Conservation (phyloP, 2,888 invertebrate species). For the Phyto melanocephala region DNA sequence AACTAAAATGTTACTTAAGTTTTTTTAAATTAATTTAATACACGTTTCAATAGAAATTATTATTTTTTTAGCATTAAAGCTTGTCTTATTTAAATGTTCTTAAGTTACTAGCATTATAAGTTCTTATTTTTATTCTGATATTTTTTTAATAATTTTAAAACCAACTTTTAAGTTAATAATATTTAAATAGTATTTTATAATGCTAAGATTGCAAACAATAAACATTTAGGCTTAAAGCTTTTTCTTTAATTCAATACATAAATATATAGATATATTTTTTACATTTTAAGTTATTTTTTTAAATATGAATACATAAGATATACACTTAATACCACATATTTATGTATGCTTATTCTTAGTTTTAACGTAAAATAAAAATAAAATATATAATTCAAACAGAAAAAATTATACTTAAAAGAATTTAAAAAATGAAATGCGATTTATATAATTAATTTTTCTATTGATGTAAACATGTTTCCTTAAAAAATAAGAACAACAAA, state of each 20-base stretch:
- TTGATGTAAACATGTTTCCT: slow-evolving; percentile 66
- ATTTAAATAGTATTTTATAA: background rate
- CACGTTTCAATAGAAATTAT: background rate
- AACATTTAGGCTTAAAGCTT: slow-evolving; percentile 56
- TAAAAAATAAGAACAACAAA: slow-evolving; percentile 50
- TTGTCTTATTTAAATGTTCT: slow-evolving; percentile 22
- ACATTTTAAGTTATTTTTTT: slow-evolving; percentile 31
- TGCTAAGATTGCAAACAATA: slow-evolving; percentile 17
- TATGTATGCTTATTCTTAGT: slow-evolving; percentile 52
- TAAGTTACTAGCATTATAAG: background rate
- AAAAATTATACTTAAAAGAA: slow-evolving; percentile 50
- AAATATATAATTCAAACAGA: slow-evolving; percentile 52
- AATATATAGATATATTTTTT: slow-evolving; percentile 24
- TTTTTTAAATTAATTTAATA: slow-evolving; percentile 26
- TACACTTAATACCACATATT: slow-evolving; percentile 37
- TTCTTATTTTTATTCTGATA: slow-evolving; percentile 20
- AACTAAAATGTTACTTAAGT: slow-evolving; percentile 62
- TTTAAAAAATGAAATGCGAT: slow-evolving; percentile 45
- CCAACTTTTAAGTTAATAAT: slow-evolving; percentile 5
- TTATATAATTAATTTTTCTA: slow-evolving; percentile 61
- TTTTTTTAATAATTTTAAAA: slow-evolving; percentile 1
- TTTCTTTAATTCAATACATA: background rate
- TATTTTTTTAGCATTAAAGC: slow-evolving; percentile 2
- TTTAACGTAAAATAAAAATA: slow-evolving; percentile 26
- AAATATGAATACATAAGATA: background rate